Evolutionary conservation across 2,888 invertebrate genomes (phyloP), one percentile per base, ranked within the genome.

Genomic region (Ceraclea dissimilis): DNA sequence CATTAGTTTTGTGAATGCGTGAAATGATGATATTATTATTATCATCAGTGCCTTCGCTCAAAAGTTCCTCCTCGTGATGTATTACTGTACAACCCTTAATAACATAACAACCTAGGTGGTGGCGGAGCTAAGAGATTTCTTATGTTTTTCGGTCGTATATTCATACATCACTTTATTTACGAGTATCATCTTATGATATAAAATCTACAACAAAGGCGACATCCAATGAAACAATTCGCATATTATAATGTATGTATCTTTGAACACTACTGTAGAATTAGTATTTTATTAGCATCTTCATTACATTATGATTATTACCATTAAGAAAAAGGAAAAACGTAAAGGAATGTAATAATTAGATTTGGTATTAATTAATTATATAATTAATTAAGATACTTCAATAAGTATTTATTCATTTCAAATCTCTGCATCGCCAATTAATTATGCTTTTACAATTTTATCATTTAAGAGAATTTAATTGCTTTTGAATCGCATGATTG

Each of bases 51-150:
- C 4, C 26, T 6, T 26, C 26, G 26, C 26, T 26, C 26, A 26
- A 26, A 26, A 26, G 26, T 26, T 26, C 26, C 26, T 26, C 10
- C 26, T 6, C 10, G 10, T 26, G 26, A 43, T 13, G 13, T 17
- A 43, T 17, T 43, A n/a, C 13, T 17, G 11, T n/a, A 5, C 33
- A 11, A n/a, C n/a, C 26, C 26, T 26, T 26, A 26, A 26, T 26
- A 26, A 26, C 4, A 26, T 6, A 4, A 26, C 26, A 26, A n/a
- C 26, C 26, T 26, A 26, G 26, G 26, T 4, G 4, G 39, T 26
- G 31, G 53, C n/a, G 46, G 34, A 19, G 50, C 52, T 57, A 57
- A 60, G 52, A 57, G 55, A 51, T 51, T 60, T 60, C 55, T 60
- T 57, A 21, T 60, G 60, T 60, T 57, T 57, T 60, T 47, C 22